Percentiles rank a stretch among this genome's conserved stretches.
Conservation (phyloP, 1,140 invertebrate species). For the Drosophila takahashii region DNA sequence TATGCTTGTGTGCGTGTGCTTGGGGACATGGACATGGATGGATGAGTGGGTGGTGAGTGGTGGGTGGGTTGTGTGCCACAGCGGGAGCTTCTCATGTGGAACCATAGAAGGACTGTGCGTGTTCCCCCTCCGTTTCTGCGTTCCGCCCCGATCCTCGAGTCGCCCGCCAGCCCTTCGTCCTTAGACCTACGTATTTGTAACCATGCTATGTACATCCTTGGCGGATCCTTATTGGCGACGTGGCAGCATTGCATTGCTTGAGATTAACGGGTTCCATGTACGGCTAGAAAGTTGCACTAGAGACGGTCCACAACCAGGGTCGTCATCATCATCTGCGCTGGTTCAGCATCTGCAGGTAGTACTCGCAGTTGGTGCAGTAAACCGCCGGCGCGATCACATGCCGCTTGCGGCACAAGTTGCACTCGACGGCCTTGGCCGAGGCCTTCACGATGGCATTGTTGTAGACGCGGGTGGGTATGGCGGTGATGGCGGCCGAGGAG, state of each 20-base stretch:
- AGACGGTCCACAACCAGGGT: not conserved
- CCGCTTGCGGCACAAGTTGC: constrained; percentile 94
- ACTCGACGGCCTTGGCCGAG: constrained; percentile 86
- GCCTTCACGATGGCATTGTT: constrained; percentile 85
- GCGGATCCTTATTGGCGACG: constrained; percentile 45
- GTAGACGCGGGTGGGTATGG: constrained; percentile 78
- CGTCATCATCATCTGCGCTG: constrained; percentile 70
- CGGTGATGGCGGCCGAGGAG: constrained; percentile 58
- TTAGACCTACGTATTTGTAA: constrained; percentile 8
- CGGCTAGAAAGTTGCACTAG: constrained; percentile 44
- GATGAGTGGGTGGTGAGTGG: constrained; percentile 16
- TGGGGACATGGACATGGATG: constrained; percentile 24
- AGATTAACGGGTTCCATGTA: constrained; percentile 74
- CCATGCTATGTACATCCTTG: constrained; percentile 52
- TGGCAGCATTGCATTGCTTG: constrained; percentile 73
- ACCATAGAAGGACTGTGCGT: constrained; percentile 78
- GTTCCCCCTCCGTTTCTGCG: constrained; percentile 17
- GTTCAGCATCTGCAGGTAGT: constrained; percentile 91
- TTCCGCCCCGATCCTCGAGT: constrained; percentile 19
- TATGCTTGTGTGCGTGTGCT: constrained; percentile 53
- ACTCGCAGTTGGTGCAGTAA: constrained; percentile 95
- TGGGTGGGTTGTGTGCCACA: constrained; percentile 51
- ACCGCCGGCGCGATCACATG: constrained; percentile 89
- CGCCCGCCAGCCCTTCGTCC: not conserved
- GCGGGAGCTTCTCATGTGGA: constrained; percentile 70